phyloP scores from a whole-genome alignment of 2,113 vertebrate species.

The Mola mola region DNA sequence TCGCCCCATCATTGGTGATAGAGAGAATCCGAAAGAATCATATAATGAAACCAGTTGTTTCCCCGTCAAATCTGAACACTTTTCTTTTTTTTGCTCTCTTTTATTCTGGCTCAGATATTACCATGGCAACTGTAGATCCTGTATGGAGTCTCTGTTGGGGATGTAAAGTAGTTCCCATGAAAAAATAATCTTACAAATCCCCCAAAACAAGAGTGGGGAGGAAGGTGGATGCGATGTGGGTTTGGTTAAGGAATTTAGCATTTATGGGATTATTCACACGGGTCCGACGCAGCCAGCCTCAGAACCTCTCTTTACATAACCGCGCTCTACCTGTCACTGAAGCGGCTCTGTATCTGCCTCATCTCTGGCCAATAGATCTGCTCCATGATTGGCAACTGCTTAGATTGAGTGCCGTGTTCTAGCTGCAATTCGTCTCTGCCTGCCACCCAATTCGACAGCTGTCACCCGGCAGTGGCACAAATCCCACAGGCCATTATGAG shows the following conservation, averaged over 20 bases:
- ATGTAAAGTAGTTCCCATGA: constrained; percentile 66
- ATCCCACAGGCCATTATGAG: constrained; percentile 79
- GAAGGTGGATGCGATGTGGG: constrained; percentile 55
- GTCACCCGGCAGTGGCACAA: constrained; percentile 72
- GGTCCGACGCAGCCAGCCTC: background rate
- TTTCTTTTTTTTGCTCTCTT: constrained; percentile 27
- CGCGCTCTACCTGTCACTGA: constrained; percentile 47
- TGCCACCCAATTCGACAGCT: constrained; percentile 74
- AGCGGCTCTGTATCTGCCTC: constrained; percentile 44
- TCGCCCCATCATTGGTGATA: constrained; percentile 55
- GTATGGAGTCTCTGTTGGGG: constrained; percentile 64
- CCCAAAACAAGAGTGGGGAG: constrained; percentile 67
- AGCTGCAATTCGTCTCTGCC: constrained; percentile 65
- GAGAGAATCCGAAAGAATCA: constrained; percentile 72
- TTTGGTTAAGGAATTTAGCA: constrained; percentile 52
- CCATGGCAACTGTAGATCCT: constrained; percentile 80
- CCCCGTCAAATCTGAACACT: constrained; percentile 70
- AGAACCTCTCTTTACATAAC: constrained; percentile 13
- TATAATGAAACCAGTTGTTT: constrained; percentile 80
- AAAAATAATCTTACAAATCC: constrained; percentile 79
- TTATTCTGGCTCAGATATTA: constrained; percentile 58
- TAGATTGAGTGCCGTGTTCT: constrained; percentile 63
- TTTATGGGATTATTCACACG: constrained; percentile 64
- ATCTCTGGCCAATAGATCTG: constrained; percentile 65
- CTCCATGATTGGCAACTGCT: constrained; percentile 69